A percentile compares a stretch with the other conserved stretches of the same genome.
These are phyloP conservation scores for Parapristionchus giblindavisi DNA, from an alignment of 2,888 invertebrate species.

Conservation along the genomic window DNA sequence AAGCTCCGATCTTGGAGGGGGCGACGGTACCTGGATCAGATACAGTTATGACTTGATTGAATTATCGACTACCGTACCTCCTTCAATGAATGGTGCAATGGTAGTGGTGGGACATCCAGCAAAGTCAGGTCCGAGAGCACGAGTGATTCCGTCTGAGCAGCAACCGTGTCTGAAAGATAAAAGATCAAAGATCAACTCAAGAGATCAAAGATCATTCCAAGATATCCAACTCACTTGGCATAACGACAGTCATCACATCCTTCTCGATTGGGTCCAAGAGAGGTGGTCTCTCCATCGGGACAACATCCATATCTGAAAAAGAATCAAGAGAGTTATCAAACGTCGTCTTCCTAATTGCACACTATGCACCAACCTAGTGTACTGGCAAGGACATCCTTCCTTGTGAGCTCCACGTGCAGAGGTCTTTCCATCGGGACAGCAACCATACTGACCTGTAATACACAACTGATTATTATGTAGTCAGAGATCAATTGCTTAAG, in stretches of 20 bases:
- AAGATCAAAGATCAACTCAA: too few species aligned
- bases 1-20: conserved; percentile 57
- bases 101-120: conserved; percentile 69
- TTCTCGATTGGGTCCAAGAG: conserved; percentile 78
- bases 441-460: conserved; percentile 78
- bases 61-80: conserved; percentile 56
- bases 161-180: conserved; percentile 66
- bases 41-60: conserved; percentile 43
- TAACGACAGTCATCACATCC: conserved; percentile 77
- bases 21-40: conserved; percentile 45
- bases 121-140: conserved; percentile 63
- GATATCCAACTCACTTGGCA: conserved; percentile 55
- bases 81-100: conserved; percentile 62
- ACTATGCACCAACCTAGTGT: conserved; percentile 60
- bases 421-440: conserved; percentile 85
- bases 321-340: background rate
- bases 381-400: conserved; percentile 76
- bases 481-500: background rate
- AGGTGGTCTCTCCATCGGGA: conserved; percentile 71
- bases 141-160: conserved; percentile 67
- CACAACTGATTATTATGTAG: background rate
- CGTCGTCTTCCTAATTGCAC: background rate
- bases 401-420: conserved; percentile 84
- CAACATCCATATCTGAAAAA: conserved; percentile 67
- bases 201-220: too few species aligned